phyloP scores from a whole-genome alignment of 2,113 vertebrate genomes.

The Varanus salvator region DNA sequence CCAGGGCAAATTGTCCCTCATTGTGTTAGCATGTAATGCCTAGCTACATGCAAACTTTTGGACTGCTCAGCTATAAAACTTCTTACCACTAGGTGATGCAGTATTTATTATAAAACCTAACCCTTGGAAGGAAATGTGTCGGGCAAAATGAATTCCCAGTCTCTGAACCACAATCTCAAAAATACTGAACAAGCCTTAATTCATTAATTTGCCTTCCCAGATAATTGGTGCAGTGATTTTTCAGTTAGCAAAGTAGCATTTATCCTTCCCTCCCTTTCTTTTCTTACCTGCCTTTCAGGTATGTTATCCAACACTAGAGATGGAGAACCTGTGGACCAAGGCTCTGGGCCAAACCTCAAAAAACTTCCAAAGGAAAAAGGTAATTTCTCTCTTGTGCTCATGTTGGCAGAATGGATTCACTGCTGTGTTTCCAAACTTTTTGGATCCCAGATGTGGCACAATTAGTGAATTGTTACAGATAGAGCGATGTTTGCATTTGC shows the following conservation, averaged over 20 bases:
- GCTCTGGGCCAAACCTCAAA: conserved; percentile 84
- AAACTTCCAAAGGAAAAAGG: conserved; percentile 91
- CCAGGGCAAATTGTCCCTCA: background rate
- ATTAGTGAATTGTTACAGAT: background rate
- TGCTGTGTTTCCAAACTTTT: background rate
- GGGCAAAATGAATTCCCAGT: background rate
- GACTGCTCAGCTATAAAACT: background rate
- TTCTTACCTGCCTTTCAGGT: conserved; percentile 62
- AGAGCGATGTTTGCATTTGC: background rate
- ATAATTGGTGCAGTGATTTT: background rate
- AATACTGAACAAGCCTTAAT: background rate
- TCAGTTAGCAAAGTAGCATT: background rate
- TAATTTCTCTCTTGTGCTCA: conserved; percentile 63
- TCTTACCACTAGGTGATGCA: background rate
- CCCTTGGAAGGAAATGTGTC: background rate
- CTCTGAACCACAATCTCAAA: background rate
- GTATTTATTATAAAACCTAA: background rate
- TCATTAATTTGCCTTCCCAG: background rate
- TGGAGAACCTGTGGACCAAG: conserved; percentile 81
- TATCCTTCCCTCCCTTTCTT: conserved; percentile 11
- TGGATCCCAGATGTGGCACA: background rate
- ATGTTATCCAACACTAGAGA: conserved; percentile 80
- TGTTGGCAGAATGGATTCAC: background rate
- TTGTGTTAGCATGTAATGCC: background rate
- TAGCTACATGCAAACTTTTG: background rate